Evolutionary conservation across 2,113 vertebrate species (phyloP).

Genomic region (Brachyhypopomus gauderio): DNA sequence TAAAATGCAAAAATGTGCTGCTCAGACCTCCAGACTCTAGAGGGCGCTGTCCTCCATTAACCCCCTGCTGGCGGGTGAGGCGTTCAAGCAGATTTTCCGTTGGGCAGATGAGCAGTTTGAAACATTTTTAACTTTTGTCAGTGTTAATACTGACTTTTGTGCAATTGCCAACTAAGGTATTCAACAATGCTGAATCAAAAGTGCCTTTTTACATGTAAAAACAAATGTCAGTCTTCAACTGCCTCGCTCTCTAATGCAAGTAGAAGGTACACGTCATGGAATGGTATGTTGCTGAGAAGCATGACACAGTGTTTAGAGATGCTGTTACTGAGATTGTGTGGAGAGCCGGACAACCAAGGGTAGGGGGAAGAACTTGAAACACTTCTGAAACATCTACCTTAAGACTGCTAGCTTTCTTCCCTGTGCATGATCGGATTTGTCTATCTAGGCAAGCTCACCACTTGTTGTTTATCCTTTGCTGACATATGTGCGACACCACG

Average conservation of each 20-base stretch:
- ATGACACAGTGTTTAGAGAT: not conserved
- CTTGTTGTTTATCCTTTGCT: too few relatives aligned
- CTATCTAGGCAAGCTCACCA: not conserved
- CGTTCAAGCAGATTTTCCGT: constrained; percentile 10
- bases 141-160: constrained; percentile 49
- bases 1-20: constrained; percentile 65
- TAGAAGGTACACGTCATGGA: not conserved
- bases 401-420: not conserved
- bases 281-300: not conserved
- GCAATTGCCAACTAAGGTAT: constrained; percentile 65
- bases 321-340: not conserved
- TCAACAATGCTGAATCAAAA: constrained; percentile 57
- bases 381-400: not conserved
- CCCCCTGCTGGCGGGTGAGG: constrained; percentile 46
- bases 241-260: constrained; percentile 19
- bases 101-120: constrained; percentile 40
- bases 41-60: constrained; percentile 20
- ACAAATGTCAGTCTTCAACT: constrained; percentile 6
- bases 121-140: constrained; percentile 37
- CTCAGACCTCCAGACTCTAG: constrained; percentile 35
- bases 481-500: too few relatives aligned
- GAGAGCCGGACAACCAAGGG: not conserved
- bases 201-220: constrained; percentile 59
- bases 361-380: not conserved
- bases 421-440: not conserved